A percentile compares a stretch with the other conserved stretches of the same genome.
Evolutionary conservation across 2,113 vertebrate species (phyloP).

Genomic region (Rhynchopsitta pachyrhyncha): DNA sequence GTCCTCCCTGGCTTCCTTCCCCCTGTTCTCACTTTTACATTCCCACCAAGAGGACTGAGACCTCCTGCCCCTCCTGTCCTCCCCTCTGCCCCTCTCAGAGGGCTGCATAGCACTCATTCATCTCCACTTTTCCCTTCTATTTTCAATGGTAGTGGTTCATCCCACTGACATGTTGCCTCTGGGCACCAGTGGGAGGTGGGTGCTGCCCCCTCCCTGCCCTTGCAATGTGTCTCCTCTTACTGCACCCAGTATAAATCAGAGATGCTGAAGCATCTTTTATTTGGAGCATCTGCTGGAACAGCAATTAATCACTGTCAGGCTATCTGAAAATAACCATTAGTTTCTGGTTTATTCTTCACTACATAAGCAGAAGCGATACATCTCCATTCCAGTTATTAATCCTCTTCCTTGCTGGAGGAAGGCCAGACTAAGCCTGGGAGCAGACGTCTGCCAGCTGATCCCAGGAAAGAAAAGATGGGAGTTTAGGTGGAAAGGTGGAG

Average conservation of each 20-base stretch:
- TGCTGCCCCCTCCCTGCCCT: neutral
- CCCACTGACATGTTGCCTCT: neutral
- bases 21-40: neutral
- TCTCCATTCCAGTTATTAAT: constrained; percentile 4
- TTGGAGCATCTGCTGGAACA: constrained; percentile 26
- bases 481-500: neutral
- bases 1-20: neutral
- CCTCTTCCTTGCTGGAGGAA: neutral
- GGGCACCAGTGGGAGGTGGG: neutral
- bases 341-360: neutral
- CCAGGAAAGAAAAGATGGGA: neutral
- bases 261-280: neutral
- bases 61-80: neutral
- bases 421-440: neutral
- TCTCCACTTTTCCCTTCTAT: neutral
- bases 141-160: neutral
- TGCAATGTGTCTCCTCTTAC: neutral
- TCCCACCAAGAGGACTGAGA: neutral
- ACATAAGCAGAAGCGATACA: constrained; percentile 2
- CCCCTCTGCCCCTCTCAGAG: neutral
- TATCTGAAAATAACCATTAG: constrained; percentile 23
- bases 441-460: neutral
- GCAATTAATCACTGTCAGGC: constrained; percentile 47
- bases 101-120: neutral
- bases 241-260: neutral